These are phyloP conservation scores for Himalopsyche phryganea DNA, from an alignment of 1,140 invertebrate genomes.

Conservation along the genomic window DNA sequence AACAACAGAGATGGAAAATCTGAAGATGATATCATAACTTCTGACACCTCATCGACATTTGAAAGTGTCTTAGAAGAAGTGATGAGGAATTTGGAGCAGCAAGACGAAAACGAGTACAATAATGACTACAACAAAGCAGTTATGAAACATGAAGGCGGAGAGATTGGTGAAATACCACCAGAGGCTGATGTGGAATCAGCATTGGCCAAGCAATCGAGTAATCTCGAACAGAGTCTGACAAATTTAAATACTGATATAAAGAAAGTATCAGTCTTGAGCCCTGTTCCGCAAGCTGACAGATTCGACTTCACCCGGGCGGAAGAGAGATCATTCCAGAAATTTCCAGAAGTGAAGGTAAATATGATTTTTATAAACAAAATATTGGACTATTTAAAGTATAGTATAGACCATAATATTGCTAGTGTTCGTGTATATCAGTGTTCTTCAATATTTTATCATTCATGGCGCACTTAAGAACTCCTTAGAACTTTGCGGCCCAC, in stretches of 20 bases:
- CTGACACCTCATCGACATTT: conserved; percentile 45
- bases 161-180: conserved; percentile 51
- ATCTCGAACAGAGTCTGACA: background rate
- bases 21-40: conserved; percentile 43
- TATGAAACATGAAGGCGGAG: conserved; percentile 52
- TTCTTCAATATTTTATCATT: no score
- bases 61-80: conserved; percentile 53
- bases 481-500: no score
- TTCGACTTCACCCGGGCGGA: conserved; percentile 4
- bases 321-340: conserved; percentile 12
- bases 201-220: background rate
- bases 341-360: conserved; percentile 20
- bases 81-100: conserved; percentile 52
- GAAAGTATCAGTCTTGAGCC: background rate
- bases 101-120: conserved; percentile 51
- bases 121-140: conserved; percentile 43
- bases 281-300: background rate
- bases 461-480: no score
- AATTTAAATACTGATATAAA: conserved; percentile 6
- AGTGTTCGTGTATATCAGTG: no score
- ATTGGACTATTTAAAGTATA: no score
- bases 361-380: background rate
- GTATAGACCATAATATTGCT: no score
- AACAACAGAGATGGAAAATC: conserved; percentile 44
- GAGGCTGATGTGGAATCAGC: conserved; percentile 10